Conservation (phyloP, 2,113 vertebrate species). For the Grantiella picta region DNA sequence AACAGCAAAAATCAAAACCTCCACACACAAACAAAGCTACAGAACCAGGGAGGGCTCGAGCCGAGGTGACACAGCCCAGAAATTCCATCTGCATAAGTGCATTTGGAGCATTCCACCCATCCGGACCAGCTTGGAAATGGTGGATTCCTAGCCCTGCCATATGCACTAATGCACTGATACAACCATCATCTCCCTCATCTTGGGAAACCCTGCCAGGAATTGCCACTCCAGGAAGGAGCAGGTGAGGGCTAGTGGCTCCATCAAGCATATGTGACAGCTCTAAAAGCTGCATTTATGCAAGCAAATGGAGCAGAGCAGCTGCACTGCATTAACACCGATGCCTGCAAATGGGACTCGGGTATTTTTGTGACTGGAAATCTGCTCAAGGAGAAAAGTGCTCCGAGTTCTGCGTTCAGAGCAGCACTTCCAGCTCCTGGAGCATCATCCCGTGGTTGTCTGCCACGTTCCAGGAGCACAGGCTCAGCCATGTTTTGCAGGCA, state of each 20-base stretch:
- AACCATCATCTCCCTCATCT: neutral
- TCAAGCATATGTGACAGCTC: constrained; percentile 10
- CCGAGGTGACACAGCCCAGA: neutral
- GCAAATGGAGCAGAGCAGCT: constrained; percentile 49
- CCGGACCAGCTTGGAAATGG: neutral
- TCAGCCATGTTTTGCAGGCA: neutral
- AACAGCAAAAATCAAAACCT: neutral
- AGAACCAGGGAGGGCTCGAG: neutral
- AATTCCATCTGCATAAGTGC: neutral
- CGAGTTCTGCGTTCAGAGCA: neutral
- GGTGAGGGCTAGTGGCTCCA: constrained; percentile 11
- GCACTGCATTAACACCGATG: neutral
- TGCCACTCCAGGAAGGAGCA: neutral
- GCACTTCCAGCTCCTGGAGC: neutral
- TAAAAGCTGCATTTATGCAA: constrained; percentile 45
- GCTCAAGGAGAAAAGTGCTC: neutral
- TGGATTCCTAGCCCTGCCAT: neutral
- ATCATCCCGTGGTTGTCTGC: neutral
- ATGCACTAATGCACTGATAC: neutral
- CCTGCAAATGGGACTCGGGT: neutral
- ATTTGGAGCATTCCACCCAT: neutral
- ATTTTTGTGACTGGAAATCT: neutral
- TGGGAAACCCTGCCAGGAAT: neutral
- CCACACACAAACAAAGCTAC: neutral
- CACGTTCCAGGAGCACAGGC: neutral